A percentile compares a stretch with the other conserved stretches of the same genome.
phyloP scores from a whole-genome alignment of 30 jellyfish, hydroid and myxozoan genomes.

The Phacellophora camtschatica region DNA sequence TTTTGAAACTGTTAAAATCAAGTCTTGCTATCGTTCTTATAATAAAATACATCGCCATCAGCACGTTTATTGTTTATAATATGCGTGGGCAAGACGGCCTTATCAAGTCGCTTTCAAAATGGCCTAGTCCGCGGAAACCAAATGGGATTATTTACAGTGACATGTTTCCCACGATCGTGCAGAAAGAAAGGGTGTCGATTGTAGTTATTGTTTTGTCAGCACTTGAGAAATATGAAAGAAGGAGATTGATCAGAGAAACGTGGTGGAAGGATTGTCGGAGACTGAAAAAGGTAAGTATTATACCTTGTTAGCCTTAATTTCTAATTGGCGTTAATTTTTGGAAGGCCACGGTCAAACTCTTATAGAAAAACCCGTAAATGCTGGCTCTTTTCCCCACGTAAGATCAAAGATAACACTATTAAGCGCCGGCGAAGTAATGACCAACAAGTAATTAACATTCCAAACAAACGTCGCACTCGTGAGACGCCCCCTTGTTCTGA shows the following conservation, averaged over 20 bases:
- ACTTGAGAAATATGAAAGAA: neutral
- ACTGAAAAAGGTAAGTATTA: neutral
- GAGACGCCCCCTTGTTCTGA: too few relatives aligned
- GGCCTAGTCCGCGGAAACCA: neutral
- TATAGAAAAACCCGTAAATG: neutral
- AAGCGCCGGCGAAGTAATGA: too few relatives aligned
- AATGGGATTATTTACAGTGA: conserved; percentile 8
- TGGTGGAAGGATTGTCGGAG: conserved; percentile 33
- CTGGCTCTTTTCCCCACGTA: neutral
- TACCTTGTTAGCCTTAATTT: neutral
- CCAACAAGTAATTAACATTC: too few relatives aligned
- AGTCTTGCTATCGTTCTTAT: neutral
- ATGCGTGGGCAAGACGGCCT: neutral
- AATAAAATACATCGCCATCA: neutral
- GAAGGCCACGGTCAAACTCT: neutral
- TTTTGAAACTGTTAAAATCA: too few relatives aligned
- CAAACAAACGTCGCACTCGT: too few relatives aligned
- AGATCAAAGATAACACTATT: too few relatives aligned
- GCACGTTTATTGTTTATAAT: neutral
- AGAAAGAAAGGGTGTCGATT: neutral
- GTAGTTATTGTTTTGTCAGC: conserved; percentile 16
- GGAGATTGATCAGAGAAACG: conserved; percentile 3
- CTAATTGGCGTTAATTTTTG: neutral
- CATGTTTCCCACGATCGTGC: neutral
- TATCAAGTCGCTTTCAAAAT: neutral